phyloP scores from a whole-genome alignment of 2,113 vertebrate genomes.

The Gobius niger region DNA sequence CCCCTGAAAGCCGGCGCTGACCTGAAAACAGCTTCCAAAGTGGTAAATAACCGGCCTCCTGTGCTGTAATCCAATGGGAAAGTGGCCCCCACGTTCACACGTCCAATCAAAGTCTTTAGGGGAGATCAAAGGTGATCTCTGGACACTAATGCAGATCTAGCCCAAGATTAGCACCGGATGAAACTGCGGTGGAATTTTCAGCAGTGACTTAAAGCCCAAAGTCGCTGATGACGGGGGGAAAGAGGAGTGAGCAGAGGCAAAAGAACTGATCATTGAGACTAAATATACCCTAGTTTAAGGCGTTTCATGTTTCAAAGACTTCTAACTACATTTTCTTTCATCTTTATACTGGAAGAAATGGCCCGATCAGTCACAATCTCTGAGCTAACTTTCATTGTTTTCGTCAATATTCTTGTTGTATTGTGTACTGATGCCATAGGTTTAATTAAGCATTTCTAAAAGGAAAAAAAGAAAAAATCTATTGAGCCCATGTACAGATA shows the following conservation, averaged over 20 bases:
- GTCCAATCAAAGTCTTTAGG: conserved; percentile 75
- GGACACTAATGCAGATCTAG: conserved; percentile 80
- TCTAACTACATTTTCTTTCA: conserved; percentile 9
- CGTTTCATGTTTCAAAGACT: conserved; percentile 39
- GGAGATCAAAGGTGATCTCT: conserved; percentile 76
- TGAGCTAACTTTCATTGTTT: neutral
- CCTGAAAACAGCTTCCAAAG: conserved; percentile 72
- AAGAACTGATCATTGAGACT: conserved; percentile 16
- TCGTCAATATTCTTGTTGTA: conserved; percentile 2
- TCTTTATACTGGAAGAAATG: neutral
- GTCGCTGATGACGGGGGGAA: conserved; percentile 39
- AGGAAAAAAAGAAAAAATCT: too few species aligned
- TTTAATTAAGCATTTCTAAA: too few species aligned
- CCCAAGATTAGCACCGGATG: conserved; percentile 74
- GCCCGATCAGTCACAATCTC: neutral
- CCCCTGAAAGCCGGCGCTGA: conserved; percentile 66
- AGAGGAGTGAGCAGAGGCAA: conserved; percentile 44
- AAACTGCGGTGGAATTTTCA: conserved; percentile 73
- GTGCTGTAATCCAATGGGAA: conserved; percentile 69
- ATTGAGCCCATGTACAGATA: too few species aligned
- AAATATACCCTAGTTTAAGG: conserved; percentile 30
- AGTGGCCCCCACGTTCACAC: conserved; percentile 66
- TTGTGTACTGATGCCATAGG: neutral
- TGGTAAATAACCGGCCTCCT: conserved; percentile 61
- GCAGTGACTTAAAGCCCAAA: conserved; percentile 63